Conservation (phyloP, 2,113 vertebrate species). For the Malurus alboscapulatus region DNA sequence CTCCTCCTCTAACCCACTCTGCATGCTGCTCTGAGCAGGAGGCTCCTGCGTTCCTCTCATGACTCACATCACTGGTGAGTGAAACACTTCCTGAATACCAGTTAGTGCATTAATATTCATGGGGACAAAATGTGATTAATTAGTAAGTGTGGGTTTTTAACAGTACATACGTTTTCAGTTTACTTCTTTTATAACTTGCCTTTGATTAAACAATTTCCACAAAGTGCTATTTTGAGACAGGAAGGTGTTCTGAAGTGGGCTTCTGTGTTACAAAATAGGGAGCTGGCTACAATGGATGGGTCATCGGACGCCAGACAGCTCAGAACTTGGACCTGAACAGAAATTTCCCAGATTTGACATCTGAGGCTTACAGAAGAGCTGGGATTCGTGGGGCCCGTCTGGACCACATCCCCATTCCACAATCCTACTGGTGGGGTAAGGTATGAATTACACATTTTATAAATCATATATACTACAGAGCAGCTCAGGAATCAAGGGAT, state of each 20-base stretch:
- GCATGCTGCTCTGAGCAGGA: constrained; percentile 23
- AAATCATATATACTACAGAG: background rate
- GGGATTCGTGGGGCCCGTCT: constrained; percentile 76
- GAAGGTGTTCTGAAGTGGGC: background rate
- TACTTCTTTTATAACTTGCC: background rate
- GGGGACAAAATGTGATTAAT: background rate
- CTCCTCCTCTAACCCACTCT: background rate
- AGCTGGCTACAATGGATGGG: constrained; percentile 90
- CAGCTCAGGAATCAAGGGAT: background rate
- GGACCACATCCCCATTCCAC: constrained; percentile 90
- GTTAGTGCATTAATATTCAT: background rate
- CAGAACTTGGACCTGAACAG: constrained; percentile 96
- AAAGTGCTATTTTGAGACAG: background rate
- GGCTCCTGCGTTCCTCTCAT: background rate
- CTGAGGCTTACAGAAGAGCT: constrained; percentile 83
- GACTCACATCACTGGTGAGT: constrained; percentile 38
- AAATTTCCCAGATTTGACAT: constrained; percentile 95
- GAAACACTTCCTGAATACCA: background rate
- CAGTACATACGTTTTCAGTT: background rate
- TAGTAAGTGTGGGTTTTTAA: background rate
- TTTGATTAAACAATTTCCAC: background rate
- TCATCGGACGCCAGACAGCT: constrained; percentile 85
- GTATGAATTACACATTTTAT: constrained; percentile 71
- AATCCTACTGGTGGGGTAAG: constrained; percentile 94
- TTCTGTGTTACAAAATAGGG: constrained; percentile 73